Conservation (phyloP, 2,888 invertebrate genomes). For the Ptilodon capucinus region DNA sequence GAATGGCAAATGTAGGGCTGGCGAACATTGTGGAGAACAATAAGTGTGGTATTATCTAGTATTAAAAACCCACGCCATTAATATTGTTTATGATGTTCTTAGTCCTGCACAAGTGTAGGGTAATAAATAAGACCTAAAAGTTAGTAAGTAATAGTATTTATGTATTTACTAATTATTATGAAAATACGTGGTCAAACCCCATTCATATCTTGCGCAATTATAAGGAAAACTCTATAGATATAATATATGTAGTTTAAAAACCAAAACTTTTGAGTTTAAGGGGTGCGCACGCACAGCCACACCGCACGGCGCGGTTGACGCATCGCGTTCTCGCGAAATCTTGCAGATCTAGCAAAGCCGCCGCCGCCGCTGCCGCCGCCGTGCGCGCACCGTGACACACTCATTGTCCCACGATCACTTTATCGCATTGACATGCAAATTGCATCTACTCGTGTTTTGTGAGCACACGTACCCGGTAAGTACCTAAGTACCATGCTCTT, state of each 20-base stretch:
- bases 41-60: background rate
- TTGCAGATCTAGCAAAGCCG: constrained; percentile 31
- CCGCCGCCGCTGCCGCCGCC: constrained; percentile 15
- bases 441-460: background rate
- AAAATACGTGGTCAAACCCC: too few relatives aligned
- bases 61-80: too few relatives aligned
- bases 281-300: constrained; percentile 5
- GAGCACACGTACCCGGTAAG: background rate
- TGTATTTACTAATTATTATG: too few relatives aligned
- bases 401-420: constrained; percentile 23
- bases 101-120: too few relatives aligned
- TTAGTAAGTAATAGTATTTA: too few relatives aligned
- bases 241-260: too few relatives aligned
- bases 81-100: too few relatives aligned
- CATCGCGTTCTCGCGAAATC: constrained; percentile 35
- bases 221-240: too few relatives aligned
- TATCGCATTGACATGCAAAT: constrained; percentile 16
- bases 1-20: constrained; percentile 23
- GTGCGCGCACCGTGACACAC: constrained; percentile 31
- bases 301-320: constrained; percentile 30
- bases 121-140: too few relatives aligned
- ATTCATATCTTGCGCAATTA: too few relatives aligned
- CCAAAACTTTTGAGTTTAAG: too few relatives aligned
- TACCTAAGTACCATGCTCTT: background rate
- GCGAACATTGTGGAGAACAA: background rate